Percentiles rank a stretch among this genome's conserved stretches.
Conservation (phyloP, 2,113 vertebrate species). For the Lycocorax pyrrhopterus region DNA sequence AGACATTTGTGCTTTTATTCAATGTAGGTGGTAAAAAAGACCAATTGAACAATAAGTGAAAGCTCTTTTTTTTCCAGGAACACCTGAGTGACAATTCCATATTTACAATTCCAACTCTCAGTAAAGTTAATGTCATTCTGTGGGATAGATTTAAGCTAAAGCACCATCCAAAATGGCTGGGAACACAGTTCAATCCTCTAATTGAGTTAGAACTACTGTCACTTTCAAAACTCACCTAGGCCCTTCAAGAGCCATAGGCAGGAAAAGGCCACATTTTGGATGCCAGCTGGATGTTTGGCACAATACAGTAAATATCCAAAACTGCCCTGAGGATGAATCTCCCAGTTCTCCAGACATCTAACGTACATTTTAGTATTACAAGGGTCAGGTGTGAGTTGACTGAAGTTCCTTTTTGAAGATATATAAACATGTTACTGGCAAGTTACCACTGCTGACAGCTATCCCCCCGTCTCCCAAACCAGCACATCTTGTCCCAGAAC, state of each 20-base stretch:
- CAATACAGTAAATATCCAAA: not conserved
- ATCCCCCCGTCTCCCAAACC: not conserved
- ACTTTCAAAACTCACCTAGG: not conserved
- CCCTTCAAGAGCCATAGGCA: not conserved
- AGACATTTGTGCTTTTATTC: not conserved
- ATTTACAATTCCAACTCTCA: not conserved
- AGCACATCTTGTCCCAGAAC: constrained; percentile 20
- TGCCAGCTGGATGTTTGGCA: not conserved
- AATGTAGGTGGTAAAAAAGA: not conserved
- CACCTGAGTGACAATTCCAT: not conserved
- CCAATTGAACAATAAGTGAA: not conserved
- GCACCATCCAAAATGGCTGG: not conserved
- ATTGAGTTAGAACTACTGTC: not conserved
- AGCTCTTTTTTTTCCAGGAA: not conserved
- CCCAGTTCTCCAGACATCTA: not conserved
- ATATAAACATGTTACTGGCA: not conserved
- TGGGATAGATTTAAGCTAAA: not conserved
- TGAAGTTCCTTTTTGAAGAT: not conserved
- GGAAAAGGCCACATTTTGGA: not conserved
- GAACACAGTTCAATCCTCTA: not conserved
- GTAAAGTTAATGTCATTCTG: not conserved
- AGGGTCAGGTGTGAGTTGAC: not conserved
- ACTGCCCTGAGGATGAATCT: not conserved
- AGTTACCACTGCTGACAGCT: not conserved
- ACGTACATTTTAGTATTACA: not conserved